Evolutionary conservation across 2,888 invertebrate genomes (phyloP).

Genomic region (Lordiphosa fenestrarum): DNA sequence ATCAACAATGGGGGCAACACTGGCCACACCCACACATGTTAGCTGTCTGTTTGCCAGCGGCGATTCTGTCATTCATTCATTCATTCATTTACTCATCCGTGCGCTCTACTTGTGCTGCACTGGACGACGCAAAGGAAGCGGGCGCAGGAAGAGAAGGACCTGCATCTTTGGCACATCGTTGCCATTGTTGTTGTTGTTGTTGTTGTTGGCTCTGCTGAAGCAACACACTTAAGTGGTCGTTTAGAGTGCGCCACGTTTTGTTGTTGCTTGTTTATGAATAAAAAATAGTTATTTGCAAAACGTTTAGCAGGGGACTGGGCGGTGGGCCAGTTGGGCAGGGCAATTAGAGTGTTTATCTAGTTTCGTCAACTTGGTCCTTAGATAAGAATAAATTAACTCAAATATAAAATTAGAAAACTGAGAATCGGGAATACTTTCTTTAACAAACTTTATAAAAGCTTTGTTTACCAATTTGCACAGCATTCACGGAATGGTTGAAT

Average conservation of each 20-base stretch:
- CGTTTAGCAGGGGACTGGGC: slow-evolving; percentile 55
- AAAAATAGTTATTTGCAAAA: slow-evolving; percentile 75
- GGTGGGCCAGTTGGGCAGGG: slow-evolving; percentile 3
- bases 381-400: too few relatives aligned
- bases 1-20: slow-evolving; percentile 60
- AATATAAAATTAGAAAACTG: too few relatives aligned
- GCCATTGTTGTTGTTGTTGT: slow-evolving; percentile 32
- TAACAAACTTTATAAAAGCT: too few relatives aligned
- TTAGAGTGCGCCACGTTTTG: slow-evolving; percentile 64
- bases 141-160: slow-evolving; percentile 26
- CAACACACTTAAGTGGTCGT: slow-evolving; percentile 72
- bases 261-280: slow-evolving; percentile 73
- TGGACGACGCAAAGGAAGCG: slow-evolving; percentile 45
- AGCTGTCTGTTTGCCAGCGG: slow-evolving; percentile 49
- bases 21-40: slow-evolving; percentile 60
- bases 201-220: slow-evolving; percentile 43
- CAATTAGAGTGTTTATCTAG: slow-evolving; percentile 30
- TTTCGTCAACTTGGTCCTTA: too few relatives aligned
- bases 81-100: slow-evolving; percentile 63
- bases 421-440: too few relatives aligned
- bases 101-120: slow-evolving; percentile 56
- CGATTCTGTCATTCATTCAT: slow-evolving; percentile 60
- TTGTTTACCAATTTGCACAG: too few relatives aligned
- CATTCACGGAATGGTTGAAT: too few relatives aligned
- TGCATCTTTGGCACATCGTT: slow-evolving; percentile 45